Percentiles rank a stretch among this genome's conserved stretches.
Evolutionary conservation across 2,797 vertebrate genomes (phyloP).

Genomic region (Crenuchus spilurus): DNA sequence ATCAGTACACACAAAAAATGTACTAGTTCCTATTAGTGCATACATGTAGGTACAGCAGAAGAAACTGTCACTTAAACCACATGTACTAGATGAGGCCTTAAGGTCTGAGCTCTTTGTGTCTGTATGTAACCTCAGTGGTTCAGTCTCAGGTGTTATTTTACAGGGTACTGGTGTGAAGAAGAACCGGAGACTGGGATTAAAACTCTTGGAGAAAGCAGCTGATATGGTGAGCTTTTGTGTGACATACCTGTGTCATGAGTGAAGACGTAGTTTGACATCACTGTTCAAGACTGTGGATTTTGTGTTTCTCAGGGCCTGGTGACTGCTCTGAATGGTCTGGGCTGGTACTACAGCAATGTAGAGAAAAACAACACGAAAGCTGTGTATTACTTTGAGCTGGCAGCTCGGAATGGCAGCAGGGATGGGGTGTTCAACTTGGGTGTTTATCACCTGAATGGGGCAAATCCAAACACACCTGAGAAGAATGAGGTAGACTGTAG

Average conservation of each 20-base stretch:
- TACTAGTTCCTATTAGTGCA: too few species aligned
- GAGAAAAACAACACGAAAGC: conserved; percentile 81
- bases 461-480: conserved; percentile 69
- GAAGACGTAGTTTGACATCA: not conserved
- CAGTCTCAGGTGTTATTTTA: not conserved
- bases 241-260: not conserved
- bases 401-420: conserved; percentile 83
- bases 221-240: conserved; percentile 78
- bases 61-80: too few species aligned
- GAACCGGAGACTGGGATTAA: conserved; percentile 83
- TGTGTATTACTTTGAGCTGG: conserved; percentile 82
- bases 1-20: too few species aligned
- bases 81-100: too few species aligned
- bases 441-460: conserved; percentile 80
- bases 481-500: conserved; percentile 81
- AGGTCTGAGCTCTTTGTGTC: too few species aligned
- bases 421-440: conserved; percentile 90
- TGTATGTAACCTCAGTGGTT: not conserved
- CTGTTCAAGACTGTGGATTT: too few species aligned
- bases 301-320: conserved; percentile 80
- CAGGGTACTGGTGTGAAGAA: conserved; percentile 90
- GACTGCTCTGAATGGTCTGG: conserved; percentile 89
- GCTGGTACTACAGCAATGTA: conserved; percentile 89
- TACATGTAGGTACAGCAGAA: too few species aligned
- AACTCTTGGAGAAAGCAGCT: conserved; percentile 89